Base-by-base conservation (phyloP, 2,113 vertebrate species). In the Lagopus leucura region DNA sequence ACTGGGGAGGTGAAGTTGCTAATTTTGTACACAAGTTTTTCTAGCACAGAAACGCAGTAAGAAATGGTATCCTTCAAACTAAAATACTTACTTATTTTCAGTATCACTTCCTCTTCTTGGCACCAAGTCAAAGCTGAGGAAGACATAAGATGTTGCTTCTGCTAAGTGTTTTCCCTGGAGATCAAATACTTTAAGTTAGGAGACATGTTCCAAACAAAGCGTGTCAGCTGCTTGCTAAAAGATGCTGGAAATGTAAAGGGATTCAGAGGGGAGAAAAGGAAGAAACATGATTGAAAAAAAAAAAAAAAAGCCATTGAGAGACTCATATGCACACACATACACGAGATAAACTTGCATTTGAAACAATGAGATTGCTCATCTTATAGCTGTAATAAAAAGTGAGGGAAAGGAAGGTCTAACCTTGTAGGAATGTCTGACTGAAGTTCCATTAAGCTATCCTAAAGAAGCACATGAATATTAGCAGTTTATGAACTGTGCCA, bases 191-290 rank as follows among this genome's bases (percentile, higher is more conserved):
- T 12, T 8, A 55, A 38, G 43, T 38, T 22, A 60, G 21, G 3
- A 76, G 11, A 30, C 38, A 17, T 0, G 6, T 3, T 64, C 47
- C 34, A 50, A 85, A 34, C 4, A 52, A 72, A 63, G 52, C 6
- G 6, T 4, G 47, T 27, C 15, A 52, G 48, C 25, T 38, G 7
- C 42, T 27, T 78, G 24, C 32, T 19, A 28, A 36, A 28, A 54
- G 15, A 10, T 32, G 16, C 2, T 34, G 9, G 17, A 45, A 18
- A 36, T 2, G 0, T 16, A 0, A 0, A 36, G 34, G 8, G 27
- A 74, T 40, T 67, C 4, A 25, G 28, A 7, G 8, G 40, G 66
- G 6, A 82, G 10, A 55, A n/a, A 10, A 8, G 7, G 36, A 63
- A 6, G 78, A 19, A 54, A 38, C 38, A 38, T 8, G 10, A 38